phyloP scores from a whole-genome alignment of 1,140 invertebrate species.

The Lucilia sericata region DNA sequence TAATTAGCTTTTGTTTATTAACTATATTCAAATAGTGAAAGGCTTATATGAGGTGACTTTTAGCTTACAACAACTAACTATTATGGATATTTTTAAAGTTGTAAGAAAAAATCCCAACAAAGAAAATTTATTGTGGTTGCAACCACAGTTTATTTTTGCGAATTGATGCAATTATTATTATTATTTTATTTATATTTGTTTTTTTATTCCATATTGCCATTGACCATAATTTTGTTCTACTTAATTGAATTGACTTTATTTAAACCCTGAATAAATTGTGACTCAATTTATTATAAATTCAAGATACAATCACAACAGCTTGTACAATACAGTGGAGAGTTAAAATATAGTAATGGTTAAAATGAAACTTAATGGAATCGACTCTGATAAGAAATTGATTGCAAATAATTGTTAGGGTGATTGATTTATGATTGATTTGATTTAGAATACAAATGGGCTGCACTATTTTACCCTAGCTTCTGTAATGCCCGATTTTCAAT shows the following conservation, averaged over 20 bases:
- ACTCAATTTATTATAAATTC: background rate
- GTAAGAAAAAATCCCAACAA: background rate
- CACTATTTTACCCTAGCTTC: too few relatives aligned
- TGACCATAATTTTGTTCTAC: constrained; percentile 15
- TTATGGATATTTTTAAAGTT: too few relatives aligned
- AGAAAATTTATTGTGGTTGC: background rate
- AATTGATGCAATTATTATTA: background rate
- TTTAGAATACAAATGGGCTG: too few relatives aligned
- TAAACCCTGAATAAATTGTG: constrained; percentile 17
- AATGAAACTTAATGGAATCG: too few relatives aligned
- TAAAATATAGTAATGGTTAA: background rate
- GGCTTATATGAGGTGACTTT: too few relatives aligned
- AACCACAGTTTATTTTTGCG: background rate
- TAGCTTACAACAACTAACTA: too few relatives aligned
- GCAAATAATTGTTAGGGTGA: too few relatives aligned
- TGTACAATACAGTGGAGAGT: background rate
- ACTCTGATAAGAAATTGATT: too few relatives aligned
- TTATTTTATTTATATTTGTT: background rate
- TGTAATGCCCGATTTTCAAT: too few relatives aligned
- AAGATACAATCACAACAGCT: background rate
- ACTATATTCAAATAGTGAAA: too few relatives aligned
- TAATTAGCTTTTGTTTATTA: too few relatives aligned
- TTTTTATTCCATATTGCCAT: background rate
- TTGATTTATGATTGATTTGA: too few relatives aligned
- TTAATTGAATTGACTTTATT: constrained; percentile 8